Conservation (phyloP, 1,140 invertebrate species). For the Ostrea denselamellosa region DNA sequence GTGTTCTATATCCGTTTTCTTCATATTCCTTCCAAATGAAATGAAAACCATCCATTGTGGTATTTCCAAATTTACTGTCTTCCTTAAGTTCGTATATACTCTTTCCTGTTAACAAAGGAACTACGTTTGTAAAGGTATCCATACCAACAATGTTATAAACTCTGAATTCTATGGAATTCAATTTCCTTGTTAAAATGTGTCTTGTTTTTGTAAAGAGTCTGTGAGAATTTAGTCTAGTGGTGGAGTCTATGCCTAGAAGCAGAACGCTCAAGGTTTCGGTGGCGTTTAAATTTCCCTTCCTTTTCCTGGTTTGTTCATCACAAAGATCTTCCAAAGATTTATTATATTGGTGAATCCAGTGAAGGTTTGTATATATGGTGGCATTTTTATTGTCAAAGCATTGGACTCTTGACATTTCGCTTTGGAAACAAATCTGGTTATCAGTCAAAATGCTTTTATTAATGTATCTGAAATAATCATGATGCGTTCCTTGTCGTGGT, state of each 20-base stretch:
- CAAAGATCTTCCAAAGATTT: slow-evolving; percentile 70
- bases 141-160: slow-evolving; percentile 77
- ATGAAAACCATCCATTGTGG: slow-evolving; percentile 77
- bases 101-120: slow-evolving; percentile 75
- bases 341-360: slow-evolving; percentile 77
- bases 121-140: slow-evolving; percentile 78
- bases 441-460: slow-evolving; percentile 48
- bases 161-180: slow-evolving; percentile 72
- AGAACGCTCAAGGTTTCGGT: slow-evolving; percentile 81
- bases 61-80: slow-evolving; percentile 68
- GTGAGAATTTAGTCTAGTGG: slow-evolving; percentile 91
- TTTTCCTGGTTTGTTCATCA: slow-evolving; percentile 49
- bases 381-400: slow-evolving; percentile 67
- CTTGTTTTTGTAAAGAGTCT: slow-evolving; percentile 88
- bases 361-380: slow-evolving; percentile 78
- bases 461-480: slow-evolving; percentile 57
- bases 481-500: slow-evolving; percentile 54
- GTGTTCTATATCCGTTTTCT: slow-evolving; percentile 78
- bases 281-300: slow-evolving; percentile 41
- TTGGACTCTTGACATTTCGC: slow-evolving; percentile 72
- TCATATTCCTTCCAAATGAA: slow-evolving; percentile 81
- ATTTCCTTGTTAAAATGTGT: slow-evolving; percentile 79
- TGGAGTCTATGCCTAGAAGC: slow-evolving; percentile 90
- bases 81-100: slow-evolving; percentile 75
- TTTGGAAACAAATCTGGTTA: slow-evolving; percentile 43